Conservation (phyloP, 1,140 invertebrate genomes). For the Pachypsylla venusta region DNA sequence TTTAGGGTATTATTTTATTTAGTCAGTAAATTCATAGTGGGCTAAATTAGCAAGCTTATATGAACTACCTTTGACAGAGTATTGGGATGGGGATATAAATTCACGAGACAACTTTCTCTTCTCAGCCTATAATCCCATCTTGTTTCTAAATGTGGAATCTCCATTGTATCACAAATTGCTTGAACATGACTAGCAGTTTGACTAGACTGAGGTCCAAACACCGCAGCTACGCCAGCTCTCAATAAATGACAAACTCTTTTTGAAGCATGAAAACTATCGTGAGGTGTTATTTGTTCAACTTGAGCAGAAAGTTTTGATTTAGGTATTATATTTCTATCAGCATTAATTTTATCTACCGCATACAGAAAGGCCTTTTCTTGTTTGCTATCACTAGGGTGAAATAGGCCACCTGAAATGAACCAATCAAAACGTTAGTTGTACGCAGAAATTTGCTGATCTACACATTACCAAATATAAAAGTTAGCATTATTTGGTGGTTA, state of each 20-base stretch:
- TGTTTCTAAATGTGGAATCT: constrained; percentile 88
- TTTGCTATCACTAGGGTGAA: constrained; percentile 66
- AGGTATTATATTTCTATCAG: constrained; percentile 60
- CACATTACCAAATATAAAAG: too few relatives aligned
- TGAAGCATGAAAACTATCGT: constrained; percentile 81
- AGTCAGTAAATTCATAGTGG: too few relatives aligned
- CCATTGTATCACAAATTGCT: constrained; percentile 90
- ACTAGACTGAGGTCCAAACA: constrained; percentile 83
- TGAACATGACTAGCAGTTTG: constrained; percentile 85
- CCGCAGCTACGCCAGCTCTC: constrained; percentile 72
- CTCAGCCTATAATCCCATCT: constrained; percentile 80
- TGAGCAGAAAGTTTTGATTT: constrained; percentile 65
- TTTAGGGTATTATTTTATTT: too few relatives aligned
- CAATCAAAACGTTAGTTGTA: too few relatives aligned
- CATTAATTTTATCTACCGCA: constrained; percentile 77
- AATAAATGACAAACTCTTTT: constrained; percentile 82
- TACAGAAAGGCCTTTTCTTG: constrained; percentile 80
- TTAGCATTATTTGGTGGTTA: too few relatives aligned
- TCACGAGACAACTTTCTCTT: constrained; percentile 78
- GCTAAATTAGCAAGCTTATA: constrained; percentile 11
- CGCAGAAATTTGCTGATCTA: too few relatives aligned
- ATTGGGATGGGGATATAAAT: constrained; percentile 82
- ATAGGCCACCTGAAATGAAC: constrained; percentile 56
- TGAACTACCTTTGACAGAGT: constrained; percentile 63
- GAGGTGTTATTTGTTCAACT: constrained; percentile 71